A percentile compares a stretch with the other conserved stretches of the same genome.
phyloP scores from a whole-genome alignment of 2,113 vertebrate genomes.

The Cheirogaleus medius region DNA sequence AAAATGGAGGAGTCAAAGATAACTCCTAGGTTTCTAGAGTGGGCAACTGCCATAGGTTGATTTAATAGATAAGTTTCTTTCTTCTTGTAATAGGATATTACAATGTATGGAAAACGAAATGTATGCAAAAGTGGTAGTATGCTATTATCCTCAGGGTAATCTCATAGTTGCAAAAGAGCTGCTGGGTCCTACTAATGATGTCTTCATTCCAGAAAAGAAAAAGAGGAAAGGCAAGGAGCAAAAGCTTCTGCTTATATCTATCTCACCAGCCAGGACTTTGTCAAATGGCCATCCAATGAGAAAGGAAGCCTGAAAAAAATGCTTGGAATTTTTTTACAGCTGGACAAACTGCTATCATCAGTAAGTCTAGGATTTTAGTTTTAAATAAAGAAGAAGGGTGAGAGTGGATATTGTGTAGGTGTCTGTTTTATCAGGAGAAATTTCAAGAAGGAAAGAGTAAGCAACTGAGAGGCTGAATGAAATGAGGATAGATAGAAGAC shows the following conservation, averaged over 20 bases:
- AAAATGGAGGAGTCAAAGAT: neutral
- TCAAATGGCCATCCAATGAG: neutral
- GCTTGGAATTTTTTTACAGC: neutral
- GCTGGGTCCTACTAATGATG: neutral
- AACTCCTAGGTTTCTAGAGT: neutral
- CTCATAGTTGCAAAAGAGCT: constrained; percentile 2
- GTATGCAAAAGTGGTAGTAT: neutral
- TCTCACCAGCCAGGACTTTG: neutral
- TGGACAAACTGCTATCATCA: neutral
- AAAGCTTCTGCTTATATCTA: neutral
- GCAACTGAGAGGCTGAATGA: neutral
- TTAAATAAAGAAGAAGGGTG: neutral
- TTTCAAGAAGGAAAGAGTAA: neutral
- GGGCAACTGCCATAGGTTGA: neutral
- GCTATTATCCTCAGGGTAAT: neutral
- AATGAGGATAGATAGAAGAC: neutral
- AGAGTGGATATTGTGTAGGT: neutral
- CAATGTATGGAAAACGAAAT: neutral
- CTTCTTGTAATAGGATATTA: neutral
- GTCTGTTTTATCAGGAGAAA: neutral
- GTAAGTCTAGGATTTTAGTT: neutral
- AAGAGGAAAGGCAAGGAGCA: neutral
- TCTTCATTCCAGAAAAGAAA: neutral
- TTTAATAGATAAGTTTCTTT: neutral
- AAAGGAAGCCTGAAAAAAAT: neutral